A percentile compares a stretch with the other conserved stretches of the same genome.
phyloP scores from a whole-genome alignment of 2,888 invertebrate species.

The Himalopsyche anomala region DNA sequence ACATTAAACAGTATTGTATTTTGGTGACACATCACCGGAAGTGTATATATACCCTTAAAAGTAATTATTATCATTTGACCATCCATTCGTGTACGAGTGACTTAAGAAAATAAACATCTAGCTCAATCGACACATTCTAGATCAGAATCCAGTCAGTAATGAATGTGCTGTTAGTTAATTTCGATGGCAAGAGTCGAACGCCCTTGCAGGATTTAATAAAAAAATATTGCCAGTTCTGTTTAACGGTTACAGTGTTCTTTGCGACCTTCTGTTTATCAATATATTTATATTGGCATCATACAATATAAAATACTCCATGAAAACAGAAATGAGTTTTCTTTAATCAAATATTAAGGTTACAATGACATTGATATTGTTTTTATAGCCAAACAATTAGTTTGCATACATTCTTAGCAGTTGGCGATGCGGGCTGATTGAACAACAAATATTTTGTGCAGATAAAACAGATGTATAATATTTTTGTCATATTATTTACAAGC shows the following conservation, averaged over 20 bases:
- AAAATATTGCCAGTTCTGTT: background rate
- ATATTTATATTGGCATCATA: background rate
- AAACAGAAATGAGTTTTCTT: slow-evolving; percentile 24
- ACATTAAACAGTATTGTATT: slow-evolving; percentile 50
- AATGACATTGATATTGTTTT: background rate
- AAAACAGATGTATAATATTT: background rate
- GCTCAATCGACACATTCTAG: slow-evolving; percentile 33
- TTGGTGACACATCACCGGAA: slow-evolving; percentile 48
- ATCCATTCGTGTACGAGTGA: slow-evolving; percentile 53
- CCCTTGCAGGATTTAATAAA: background rate
- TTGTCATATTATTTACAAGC: slow-evolving; percentile 14
- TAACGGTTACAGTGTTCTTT: background rate
- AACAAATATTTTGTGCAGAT: background rate
- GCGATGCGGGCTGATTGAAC: background rate
- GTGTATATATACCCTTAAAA: slow-evolving; percentile 53
- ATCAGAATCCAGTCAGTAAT: slow-evolving; percentile 17
- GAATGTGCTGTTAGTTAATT: background rate
- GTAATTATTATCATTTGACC: slow-evolving; percentile 62
- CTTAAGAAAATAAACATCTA: slow-evolving; percentile 59
- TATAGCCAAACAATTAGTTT: background rate
- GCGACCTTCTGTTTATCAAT: background rate
- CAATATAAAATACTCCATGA: background rate
- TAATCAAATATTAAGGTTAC: slow-evolving; percentile 12
- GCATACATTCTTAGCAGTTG: background rate
- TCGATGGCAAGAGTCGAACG: background rate